These are phyloP conservation scores for Notoglanidium macrostoma DNA, from an alignment of 2,797 vertebrate species.

Conservation along the genomic window DNA sequence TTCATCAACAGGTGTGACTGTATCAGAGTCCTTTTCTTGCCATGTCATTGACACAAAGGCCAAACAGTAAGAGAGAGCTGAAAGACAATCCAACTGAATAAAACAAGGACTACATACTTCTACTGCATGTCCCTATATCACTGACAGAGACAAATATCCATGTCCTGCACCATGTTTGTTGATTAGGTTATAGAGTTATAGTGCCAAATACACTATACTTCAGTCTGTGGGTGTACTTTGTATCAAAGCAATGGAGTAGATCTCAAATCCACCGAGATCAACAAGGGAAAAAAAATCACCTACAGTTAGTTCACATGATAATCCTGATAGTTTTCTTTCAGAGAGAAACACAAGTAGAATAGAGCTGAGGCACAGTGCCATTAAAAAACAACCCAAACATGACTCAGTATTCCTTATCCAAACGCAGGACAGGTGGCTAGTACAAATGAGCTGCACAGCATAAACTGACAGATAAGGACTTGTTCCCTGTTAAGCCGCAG, in stretches of 20 bases:
- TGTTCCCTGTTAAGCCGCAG: slow-evolving; percentile 42
- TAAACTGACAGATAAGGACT: slow-evolving; percentile 57
- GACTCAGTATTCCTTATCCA: slow-evolving; percentile 30
- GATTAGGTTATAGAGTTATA: not conserved
- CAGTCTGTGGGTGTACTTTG: not conserved
- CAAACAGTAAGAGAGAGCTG: slow-evolving; percentile 46
- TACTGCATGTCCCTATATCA: not conserved
- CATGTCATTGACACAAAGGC: slow-evolving; percentile 51
- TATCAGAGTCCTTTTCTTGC: slow-evolving; percentile 66
- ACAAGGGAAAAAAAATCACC: not conserved
- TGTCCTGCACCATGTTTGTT: not conserved
- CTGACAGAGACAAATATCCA: not conserved
- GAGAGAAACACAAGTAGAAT: not conserved
- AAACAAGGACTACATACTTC: not conserved
- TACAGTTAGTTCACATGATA: not conserved
- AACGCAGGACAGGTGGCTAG: slow-evolving; percentile 46
- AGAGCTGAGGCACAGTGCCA: not conserved
- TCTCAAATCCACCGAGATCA: not conserved
- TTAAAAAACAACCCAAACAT: slow-evolving; percentile 30
- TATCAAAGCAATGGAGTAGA: not conserved
- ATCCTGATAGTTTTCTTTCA: not conserved
- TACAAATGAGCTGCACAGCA: slow-evolving; percentile 44
- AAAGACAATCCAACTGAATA: not conserved
- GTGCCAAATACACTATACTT: not conserved
- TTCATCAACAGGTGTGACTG: slow-evolving; percentile 66